Conservation (phyloP, 1,140 invertebrate genomes). For the Cheumatopsyche charites region DNA sequence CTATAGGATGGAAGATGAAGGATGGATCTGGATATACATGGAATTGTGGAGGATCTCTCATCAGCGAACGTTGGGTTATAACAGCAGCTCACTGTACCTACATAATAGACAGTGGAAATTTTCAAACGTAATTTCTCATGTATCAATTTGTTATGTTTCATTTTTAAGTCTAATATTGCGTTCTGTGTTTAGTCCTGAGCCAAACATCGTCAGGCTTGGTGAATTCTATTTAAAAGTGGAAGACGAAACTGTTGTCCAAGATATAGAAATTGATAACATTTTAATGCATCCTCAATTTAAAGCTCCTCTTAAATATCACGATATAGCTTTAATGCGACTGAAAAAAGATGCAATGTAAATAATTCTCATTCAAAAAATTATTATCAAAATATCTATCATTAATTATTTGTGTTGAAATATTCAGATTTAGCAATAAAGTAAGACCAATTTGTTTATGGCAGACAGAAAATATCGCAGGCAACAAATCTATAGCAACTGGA, state of each 20-base stretch:
- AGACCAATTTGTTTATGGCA: conserved; percentile 27
- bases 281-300: neutral
- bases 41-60: conserved; percentile 24
- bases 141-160: too few species aligned
- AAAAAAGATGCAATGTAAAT: neutral
- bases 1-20: conserved; percentile 9
- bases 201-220: neutral
- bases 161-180: neutral
- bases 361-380: neutral
- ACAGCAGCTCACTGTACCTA: conserved; percentile 24
- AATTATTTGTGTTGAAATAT: conserved; percentile 1
- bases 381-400: neutral
- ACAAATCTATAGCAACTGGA: neutral
- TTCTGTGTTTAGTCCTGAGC: neutral
- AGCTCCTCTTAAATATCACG: conserved; percentile 5
- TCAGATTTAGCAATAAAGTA: neutral
- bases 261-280: neutral
- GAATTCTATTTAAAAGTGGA: neutral
- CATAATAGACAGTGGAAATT: neutral
- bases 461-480: neutral
- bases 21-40: conserved; percentile 1
- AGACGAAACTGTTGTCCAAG: neutral
- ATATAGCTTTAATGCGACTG: conserved; percentile 3
- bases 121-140: neutral
- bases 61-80: conserved; percentile 24